Percentiles rank a stretch among this genome's conserved stretches.
These are phyloP conservation scores for Toxotes chatareus DNA, from an alignment of 2,113 vertebrate species.

Conservation along the genomic window DNA sequence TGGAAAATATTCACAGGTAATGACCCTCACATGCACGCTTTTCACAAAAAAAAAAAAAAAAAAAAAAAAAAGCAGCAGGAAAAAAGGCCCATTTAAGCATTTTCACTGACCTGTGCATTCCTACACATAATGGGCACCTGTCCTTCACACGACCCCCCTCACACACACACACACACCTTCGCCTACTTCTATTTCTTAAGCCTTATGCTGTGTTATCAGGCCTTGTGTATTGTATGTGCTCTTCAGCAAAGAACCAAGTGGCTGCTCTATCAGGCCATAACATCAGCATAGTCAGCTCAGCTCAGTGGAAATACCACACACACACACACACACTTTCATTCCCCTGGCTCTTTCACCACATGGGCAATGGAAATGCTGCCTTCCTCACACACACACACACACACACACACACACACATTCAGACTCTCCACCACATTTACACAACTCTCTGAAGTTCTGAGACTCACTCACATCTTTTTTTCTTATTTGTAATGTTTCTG, in stretches of 20 bases:
- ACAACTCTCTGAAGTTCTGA: slow-evolving; percentile 1
- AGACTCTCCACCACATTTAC: neutral
- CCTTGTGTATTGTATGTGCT: slow-evolving; percentile 57
- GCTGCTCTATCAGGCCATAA: slow-evolving; percentile 63
- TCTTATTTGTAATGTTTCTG: slow-evolving; percentile 2
- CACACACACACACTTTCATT: slow-evolving; percentile 52
- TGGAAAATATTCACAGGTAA: slow-evolving; percentile 66
- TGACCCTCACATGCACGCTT: slow-evolving; percentile 42
- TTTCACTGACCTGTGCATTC: slow-evolving; percentile 70
- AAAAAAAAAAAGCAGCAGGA: slow-evolving; percentile 18
- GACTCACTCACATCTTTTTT: neutral
- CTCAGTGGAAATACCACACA: slow-evolving; percentile 56
- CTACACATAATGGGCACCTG: slow-evolving; percentile 69
- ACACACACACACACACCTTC: slow-evolving; percentile 2
- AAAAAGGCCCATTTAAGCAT: slow-evolving; percentile 56
- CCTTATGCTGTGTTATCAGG: slow-evolving; percentile 59
- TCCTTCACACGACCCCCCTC: slow-evolving; percentile 72
- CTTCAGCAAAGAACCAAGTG: slow-evolving; percentile 63
- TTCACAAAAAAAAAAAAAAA: slow-evolving; percentile 29
- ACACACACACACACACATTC: neutral
- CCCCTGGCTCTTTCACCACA: slow-evolving; percentile 42
- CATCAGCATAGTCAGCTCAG: slow-evolving; percentile 76
- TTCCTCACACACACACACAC: neutral
- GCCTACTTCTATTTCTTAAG: slow-evolving; percentile 48
- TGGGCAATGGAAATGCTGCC: slow-evolving; percentile 24